Base-by-base conservation (phyloP, 2,888 invertebrate genomes). In the Heterodera filipjevi region DNA sequence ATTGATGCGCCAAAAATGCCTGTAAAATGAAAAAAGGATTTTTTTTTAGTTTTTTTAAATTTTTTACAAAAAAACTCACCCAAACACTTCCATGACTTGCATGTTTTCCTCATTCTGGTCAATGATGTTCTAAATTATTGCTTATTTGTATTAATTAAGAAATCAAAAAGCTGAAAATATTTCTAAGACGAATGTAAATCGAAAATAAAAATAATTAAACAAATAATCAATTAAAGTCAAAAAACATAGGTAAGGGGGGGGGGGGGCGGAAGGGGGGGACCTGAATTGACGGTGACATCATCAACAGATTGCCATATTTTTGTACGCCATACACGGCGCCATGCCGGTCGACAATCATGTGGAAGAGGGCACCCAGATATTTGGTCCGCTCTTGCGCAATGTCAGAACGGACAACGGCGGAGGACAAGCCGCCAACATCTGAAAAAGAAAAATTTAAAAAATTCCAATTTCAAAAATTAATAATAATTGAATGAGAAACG, bases 71-170 rank as follows among this genome's bases (percentile, higher is more conserved):
- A 85, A 84, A 79, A 84, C 84, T 79, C 86, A 87, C 76, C 75
- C 75, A 44, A 75, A 75, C 19, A 87, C 81, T 66, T 87, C 86
- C 88, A 88, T 88, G 27, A 88, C 86, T 78, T 89, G 88, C 88
- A 88, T 88, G 79, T 88, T 88, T 73, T 88, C 88, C n/a, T n/a
- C n/a, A n/a, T n/a, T n/a, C n/a, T n/a, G n/a, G n/a, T n/a, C n/a
- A n/a, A n/a, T n/a, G n/a, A n/a, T n/a, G n/a, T n/a, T n/a, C n/a
- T n/a, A n/a, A n/a, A n/a, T n/a, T n/a, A n/a, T n/a, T n/a, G n/a
- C n/a, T n/a, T n/a, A n/a, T 76, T 88, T 88, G 79, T 88, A 89
- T 80, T 86, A 85, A 32, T 87, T 86, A 79, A 88, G 84, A 76
- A 88, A 89, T 39, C 39, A 12, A 39, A 12, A 39, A 39, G 12